Evolutionary conservation across 1,140 invertebrate species (phyloP).

Genomic region (Nixonia krombeini): DNA sequence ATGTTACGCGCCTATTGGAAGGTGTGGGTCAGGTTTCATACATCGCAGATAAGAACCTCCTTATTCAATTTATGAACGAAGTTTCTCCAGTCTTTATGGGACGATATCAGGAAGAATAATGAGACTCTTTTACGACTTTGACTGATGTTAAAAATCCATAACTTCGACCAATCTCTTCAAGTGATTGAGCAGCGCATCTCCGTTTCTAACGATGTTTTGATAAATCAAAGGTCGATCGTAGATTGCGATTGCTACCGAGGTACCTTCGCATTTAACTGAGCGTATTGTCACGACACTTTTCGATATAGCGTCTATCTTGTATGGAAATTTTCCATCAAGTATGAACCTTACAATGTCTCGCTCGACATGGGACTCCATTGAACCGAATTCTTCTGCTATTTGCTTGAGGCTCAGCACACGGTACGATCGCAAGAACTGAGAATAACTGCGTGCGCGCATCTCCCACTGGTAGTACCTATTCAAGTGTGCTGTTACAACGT

Average conservation of each 20-base stretch:
- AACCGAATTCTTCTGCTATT: conserved; percentile 85
- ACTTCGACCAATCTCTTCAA: conserved; percentile 85
- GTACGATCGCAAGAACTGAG: conserved; percentile 83
- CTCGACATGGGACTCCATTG: conserved; percentile 81
- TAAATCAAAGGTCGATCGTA: conserved; percentile 70
- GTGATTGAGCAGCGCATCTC: conserved; percentile 84
- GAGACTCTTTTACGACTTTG: conserved; percentile 39
- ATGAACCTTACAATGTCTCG: conserved; percentile 79
- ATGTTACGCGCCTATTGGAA: background rate
- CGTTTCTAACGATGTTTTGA: conserved; percentile 83
- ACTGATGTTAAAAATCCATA: conserved; percentile 68
- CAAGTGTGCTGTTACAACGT: conserved; percentile 1
- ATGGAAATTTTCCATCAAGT: conserved; percentile 80
- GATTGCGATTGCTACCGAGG: conserved; percentile 70
- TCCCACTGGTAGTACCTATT: conserved; percentile 76
- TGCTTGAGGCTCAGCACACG: conserved; percentile 78
- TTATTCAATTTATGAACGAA: background rate
- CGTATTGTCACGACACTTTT: conserved; percentile 82
- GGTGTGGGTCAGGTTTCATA: background rate
- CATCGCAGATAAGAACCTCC: background rate
- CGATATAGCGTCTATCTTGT: conserved; percentile 83
- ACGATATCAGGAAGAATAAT: conserved; percentile 24
- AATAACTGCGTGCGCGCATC: conserved; percentile 83
- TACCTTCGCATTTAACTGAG: conserved; percentile 75
- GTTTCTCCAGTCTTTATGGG: background rate